A percentile compares a stretch with the other conserved stretches of the same genome.
Conservation (phyloP, 2,113 vertebrate species). For the Triplophysa dalaica region DNA sequence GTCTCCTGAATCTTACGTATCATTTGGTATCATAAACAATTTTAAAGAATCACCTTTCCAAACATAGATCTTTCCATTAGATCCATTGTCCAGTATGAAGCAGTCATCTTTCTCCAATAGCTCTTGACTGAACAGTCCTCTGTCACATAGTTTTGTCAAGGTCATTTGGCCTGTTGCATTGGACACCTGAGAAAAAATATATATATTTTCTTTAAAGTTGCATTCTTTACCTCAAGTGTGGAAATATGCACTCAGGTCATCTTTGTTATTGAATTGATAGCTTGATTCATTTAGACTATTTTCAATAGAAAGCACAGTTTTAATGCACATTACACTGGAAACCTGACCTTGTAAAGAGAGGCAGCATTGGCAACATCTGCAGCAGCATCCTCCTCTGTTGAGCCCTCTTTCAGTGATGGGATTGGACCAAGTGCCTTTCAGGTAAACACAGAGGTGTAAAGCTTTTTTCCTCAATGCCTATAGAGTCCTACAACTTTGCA, state of each 20-base stretch:
- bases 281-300: too few relatives aligned
- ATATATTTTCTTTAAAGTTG: background rate
- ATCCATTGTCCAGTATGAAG: conserved; percentile 85
- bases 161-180: conserved; percentile 80
- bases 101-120: conserved; percentile 83
- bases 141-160: conserved; percentile 74
- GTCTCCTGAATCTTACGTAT: too few relatives aligned
- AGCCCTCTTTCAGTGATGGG: conserved; percentile 78
- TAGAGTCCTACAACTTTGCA: too few relatives aligned
- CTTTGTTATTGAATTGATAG: too few relatives aligned
- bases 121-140: conserved; percentile 79
- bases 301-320: too few relatives aligned
- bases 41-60: conserved; percentile 81
- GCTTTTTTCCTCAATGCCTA: background rate
- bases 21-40: background rate
- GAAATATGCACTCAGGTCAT: too few relatives aligned
- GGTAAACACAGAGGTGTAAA: background rate
- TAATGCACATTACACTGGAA: background rate
- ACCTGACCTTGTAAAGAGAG: conserved; percentile 79
- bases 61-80: conserved; percentile 81
- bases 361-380: conserved; percentile 79
- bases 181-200: conserved; percentile 74
- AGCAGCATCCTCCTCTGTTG: conserved; percentile 79
- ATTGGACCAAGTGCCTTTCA: conserved; percentile 83
- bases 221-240: too few relatives aligned